Evolutionary conservation across 2,113 vertebrate species (phyloP).

Genomic region (Callorhinus ursinus): DNA sequence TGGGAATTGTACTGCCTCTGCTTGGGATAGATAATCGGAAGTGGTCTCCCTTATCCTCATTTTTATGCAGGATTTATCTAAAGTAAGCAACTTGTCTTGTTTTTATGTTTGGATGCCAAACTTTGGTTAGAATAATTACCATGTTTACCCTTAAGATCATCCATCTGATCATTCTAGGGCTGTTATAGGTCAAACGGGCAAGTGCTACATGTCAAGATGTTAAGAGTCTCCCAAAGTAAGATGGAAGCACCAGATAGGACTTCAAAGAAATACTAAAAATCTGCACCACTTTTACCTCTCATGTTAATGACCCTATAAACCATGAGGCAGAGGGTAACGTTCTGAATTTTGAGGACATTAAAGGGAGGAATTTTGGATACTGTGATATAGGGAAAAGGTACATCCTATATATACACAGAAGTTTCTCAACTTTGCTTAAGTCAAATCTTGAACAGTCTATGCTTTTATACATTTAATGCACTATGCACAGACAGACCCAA

Average conservation of each 20-base stretch:
- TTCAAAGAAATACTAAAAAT: constrained; percentile 10
- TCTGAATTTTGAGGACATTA: not conserved
- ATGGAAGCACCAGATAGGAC: not conserved
- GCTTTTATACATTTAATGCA: not conserved
- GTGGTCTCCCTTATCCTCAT: not conserved
- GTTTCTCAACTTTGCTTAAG: not conserved
- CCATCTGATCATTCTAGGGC: not conserved
- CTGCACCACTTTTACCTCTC: not conserved
- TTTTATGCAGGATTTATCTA: not conserved
- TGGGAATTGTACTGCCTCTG: not conserved
- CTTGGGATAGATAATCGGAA: not conserved
- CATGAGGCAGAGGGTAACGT: not conserved
- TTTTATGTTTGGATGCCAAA: not conserved
- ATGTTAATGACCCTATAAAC: not conserved
- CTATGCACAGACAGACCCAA: not conserved
- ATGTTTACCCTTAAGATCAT: not conserved
- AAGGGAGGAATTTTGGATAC: not conserved
- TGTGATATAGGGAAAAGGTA: not conserved
- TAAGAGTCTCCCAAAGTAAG: not conserved
- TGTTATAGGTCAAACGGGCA: not conserved
- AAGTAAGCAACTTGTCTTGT: not conserved
- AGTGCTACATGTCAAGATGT: not conserved
- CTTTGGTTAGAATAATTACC: not conserved
- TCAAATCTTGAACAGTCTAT: not conserved
- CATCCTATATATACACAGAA: not conserved